A percentile compares a stretch with the other conserved stretches of the same genome.
Evolutionary conservation across 2,797 vertebrate species (phyloP).

Genomic region (Galaxias olidus): DNA sequence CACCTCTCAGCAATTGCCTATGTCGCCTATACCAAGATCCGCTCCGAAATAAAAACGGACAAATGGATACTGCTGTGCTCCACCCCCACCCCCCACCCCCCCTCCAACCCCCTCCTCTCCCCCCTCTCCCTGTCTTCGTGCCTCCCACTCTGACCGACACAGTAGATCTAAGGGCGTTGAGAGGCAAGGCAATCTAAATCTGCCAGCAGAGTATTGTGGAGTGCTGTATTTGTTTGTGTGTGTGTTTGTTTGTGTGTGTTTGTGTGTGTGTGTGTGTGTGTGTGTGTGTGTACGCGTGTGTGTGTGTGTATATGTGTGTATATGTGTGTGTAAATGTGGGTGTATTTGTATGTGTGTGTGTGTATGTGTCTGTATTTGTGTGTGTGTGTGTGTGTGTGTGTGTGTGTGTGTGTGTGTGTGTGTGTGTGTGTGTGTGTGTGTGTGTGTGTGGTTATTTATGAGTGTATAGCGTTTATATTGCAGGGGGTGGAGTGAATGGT

Average conservation of each 20-base stretch:
- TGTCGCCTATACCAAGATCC: slow-evolving; percentile 47
- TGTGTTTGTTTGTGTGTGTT: background rate
- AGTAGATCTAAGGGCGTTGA: background rate
- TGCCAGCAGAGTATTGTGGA: slow-evolving; percentile 9
- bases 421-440: too few relatives aligned
- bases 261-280: background rate
- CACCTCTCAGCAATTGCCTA: slow-evolving; percentile 24
- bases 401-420: too few relatives aligned
- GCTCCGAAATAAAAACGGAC: slow-evolving; percentile 39
- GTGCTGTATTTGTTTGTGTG: too few relatives aligned
- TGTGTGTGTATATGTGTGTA: too few relatives aligned
- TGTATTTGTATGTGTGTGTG: too few relatives aligned
- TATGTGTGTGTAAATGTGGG: too few relatives aligned
- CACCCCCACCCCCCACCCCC: background rate
- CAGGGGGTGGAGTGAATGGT: too few relatives aligned
- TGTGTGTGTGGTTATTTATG: too few relatives aligned
- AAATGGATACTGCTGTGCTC: background rate
- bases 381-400: too few relatives aligned
- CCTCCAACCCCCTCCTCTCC: background rate
- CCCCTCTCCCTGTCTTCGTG: slow-evolving; percentile 15
- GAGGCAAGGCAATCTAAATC: background rate
- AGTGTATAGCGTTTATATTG: too few relatives aligned
- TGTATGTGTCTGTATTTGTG: too few relatives aligned
- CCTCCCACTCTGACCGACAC: background rate
- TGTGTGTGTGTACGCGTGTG: too few relatives aligned